Conservation (phyloP, 2,888 invertebrate species). For the Omphaloscelis lunosa region DNA sequence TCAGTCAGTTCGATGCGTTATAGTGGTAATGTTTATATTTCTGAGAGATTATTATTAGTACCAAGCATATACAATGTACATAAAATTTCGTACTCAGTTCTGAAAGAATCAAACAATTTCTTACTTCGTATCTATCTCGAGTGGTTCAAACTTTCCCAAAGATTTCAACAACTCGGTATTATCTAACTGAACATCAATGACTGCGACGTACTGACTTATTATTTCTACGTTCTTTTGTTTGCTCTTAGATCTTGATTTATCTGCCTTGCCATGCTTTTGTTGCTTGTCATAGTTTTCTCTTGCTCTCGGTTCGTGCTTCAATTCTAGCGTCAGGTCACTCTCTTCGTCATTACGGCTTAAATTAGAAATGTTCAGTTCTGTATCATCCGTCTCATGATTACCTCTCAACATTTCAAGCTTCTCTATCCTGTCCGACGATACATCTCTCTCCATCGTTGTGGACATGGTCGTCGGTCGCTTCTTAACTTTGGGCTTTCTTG, state of each 20-base stretch:
- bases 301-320: neutral
- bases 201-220: constrained; percentile 10
- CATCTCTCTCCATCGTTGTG: neutral
- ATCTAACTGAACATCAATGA: constrained; percentile 23
- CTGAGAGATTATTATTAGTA: neutral
- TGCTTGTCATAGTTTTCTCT: no score
- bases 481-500: neutral
- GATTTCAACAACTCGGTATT: constrained; percentile 28
- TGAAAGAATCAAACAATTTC: neutral
- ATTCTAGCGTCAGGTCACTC: neutral
- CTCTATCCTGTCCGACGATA: neutral
- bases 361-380: neutral
- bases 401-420: neutral
- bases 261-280: neutral
- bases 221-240: neutral
- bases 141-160: constrained; percentile 5
- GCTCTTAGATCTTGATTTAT: neutral
- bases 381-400: neutral
- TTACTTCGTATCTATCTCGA: constrained; percentile 7
- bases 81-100: neutral
- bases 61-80: neutral
- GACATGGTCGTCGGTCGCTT: neutral
- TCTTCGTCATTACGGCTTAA: neutral
- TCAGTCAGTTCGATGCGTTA: neutral
- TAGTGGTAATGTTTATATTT: neutral